Percentiles rank a stretch among this genome's conserved stretches.
These are phyloP conservation scores for Helicolenus hilgendorfi DNA, from an alignment of 2,797 vertebrate genomes.

Conservation along the genomic window DNA sequence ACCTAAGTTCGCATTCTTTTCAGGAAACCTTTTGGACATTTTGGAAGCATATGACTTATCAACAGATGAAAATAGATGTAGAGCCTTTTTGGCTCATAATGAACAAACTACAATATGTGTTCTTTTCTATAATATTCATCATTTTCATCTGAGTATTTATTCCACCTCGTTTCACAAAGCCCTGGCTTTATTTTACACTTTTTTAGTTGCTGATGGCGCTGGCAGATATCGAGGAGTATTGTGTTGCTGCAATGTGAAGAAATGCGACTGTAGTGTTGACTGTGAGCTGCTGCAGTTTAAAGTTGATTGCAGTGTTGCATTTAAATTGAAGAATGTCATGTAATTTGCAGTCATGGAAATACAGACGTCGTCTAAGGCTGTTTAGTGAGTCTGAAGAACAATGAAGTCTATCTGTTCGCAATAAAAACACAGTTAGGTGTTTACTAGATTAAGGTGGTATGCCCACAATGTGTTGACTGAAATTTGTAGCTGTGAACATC, in stretches of 20 bases:
- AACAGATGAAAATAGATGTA: background rate
- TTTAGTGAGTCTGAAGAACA: slow-evolving; percentile 19
- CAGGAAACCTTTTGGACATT: background rate
- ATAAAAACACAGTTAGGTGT: background rate
- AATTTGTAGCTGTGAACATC: slow-evolving; percentile 9
- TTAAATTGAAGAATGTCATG: background rate
- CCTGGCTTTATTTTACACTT: background rate
- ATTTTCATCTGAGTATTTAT: background rate
- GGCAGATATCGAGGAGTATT: background rate
- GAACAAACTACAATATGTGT: background rate
- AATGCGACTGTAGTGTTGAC: background rate
- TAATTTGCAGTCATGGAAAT: slow-evolving; percentile 5
- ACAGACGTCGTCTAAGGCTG: background rate
- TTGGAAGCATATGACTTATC: background rate
- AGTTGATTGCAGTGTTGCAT: background rate
- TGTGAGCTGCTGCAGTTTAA: slow-evolving; percentile 1
- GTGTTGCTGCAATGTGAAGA: background rate
- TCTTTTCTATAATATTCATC: background rate
- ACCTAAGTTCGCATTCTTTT: rapidly evolving
- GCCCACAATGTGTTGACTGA: background rate
- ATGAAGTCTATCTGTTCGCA: slow-evolving; percentile 10
- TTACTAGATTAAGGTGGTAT: slow-evolving; percentile 28
- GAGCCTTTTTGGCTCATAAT: background rate
- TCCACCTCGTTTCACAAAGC: background rate
- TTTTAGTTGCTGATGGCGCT: background rate